Percentiles rank a stretch among this genome's conserved stretches.
Evolutionary conservation across 2,113 vertebrate genomes (phyloP).

Genomic region (Grammomys dolichurus): DNA sequence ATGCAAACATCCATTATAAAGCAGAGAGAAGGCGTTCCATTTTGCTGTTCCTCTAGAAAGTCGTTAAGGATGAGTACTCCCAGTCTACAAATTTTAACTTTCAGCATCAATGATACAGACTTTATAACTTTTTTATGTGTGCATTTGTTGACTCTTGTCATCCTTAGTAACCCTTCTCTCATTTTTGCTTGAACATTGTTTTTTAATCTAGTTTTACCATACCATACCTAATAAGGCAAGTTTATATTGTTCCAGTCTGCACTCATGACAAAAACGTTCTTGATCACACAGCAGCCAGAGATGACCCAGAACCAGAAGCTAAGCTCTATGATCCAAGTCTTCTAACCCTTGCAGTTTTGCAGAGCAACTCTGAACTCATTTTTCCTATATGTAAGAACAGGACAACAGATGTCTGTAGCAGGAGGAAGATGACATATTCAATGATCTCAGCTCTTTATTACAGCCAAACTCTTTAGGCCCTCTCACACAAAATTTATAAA

Average conservation of each 20-base stretch:
- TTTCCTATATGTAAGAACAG: not conserved
- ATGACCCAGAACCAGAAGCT: too few relatives aligned
- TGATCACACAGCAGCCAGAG: too few relatives aligned
- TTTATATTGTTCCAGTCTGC: too few relatives aligned
- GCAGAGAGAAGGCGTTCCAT: accelerated
- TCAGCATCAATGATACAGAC: not conserved
- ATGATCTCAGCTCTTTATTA: not conserved
- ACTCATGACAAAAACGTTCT: not conserved
- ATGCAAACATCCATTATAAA: not conserved
- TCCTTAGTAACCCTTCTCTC: not conserved
- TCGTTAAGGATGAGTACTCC: not conserved
- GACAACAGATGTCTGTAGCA: not conserved
- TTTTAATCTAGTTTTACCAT: not conserved
- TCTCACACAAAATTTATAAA: not conserved
- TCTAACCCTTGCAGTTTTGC: not conserved
- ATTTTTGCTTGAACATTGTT: not conserved
- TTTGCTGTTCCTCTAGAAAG: not conserved
- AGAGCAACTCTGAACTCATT: accelerated
- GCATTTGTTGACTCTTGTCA: not conserved
- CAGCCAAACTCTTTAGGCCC: not conserved
- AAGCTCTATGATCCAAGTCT: not conserved
- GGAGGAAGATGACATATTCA: not conserved
- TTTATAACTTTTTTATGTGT: not conserved
- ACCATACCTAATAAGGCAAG: not conserved
- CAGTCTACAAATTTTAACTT: not conserved